These are phyloP conservation scores for Geopemphigus sp. DNA, from an alignment of 1,140 invertebrate genomes.

Conservation along the genomic window DNA sequence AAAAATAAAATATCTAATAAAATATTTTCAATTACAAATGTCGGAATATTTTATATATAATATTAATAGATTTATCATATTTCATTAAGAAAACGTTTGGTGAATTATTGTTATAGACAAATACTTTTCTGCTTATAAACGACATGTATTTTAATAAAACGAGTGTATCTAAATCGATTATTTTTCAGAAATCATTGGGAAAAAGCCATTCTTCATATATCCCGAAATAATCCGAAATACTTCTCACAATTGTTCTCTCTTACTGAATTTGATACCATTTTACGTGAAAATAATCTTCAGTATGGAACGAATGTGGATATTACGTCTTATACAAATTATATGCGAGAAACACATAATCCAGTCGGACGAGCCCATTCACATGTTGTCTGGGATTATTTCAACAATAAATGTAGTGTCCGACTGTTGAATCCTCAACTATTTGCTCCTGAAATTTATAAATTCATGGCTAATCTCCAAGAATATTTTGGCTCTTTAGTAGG, in stretches of 20 bases:
- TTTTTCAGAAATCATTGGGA: constrained; percentile 69
- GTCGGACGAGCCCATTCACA: constrained; percentile 70
- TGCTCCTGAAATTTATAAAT: constrained; percentile 58
- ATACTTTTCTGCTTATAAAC: too few relatives aligned
- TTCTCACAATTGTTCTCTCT: constrained; percentile 75
- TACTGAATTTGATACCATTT: constrained; percentile 71
- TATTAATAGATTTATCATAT: too few relatives aligned
- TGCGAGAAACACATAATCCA: constrained; percentile 84
- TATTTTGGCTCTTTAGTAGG: constrained; percentile 91
- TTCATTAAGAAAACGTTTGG: too few relatives aligned
- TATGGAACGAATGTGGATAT: constrained; percentile 89
- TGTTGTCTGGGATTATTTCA: constrained; percentile 87
- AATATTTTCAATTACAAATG: too few relatives aligned
- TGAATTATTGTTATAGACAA: too few relatives aligned
- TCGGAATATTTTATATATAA: too few relatives aligned
- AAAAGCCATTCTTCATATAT: constrained; percentile 72
- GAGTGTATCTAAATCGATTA: constrained; percentile 33
- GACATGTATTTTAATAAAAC: too few relatives aligned
- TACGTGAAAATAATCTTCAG: constrained; percentile 71
- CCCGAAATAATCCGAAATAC: constrained; percentile 64
- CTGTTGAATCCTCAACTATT: constrained; percentile 93
- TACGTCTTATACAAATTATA: constrained; percentile 76
- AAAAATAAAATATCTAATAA: too few relatives aligned
- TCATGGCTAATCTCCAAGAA: constrained; percentile 82
- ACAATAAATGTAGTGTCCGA: constrained; percentile 85